Evolutionary conservation across 1,140 invertebrate species (phyloP), one percentile per base, ranked within the genome.

Genomic region (Lineus longissimus): DNA sequence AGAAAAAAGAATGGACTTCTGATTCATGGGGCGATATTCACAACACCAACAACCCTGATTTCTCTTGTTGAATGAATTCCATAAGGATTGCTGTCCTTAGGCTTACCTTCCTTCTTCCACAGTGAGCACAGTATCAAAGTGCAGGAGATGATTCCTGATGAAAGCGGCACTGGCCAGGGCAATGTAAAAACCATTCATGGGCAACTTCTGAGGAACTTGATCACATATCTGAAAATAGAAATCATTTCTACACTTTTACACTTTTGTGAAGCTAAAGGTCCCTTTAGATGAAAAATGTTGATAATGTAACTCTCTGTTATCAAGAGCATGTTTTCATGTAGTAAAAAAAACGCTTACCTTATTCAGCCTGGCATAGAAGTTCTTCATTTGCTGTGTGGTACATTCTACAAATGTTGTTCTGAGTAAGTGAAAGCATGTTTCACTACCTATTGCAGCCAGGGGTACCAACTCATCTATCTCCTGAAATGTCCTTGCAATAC

Each of bases 111-210:
- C 63, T 13, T 76, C 75, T 17, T 78, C 75, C 17, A 60, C 56
- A 40, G 66, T 59, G 1, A 79, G 67, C 11, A 77, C 70, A 9
- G 60, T 69, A 45, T 79, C 75, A 61, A 68, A 73, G 62, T 77
- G 71, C 6, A 63, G 61, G 6, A 79, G 62, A 55, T 74, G 70
- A 55, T 79, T 77, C 25, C 71, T 64, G n/a, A 77, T 73, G 60
- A 74, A 76, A 4, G 69, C 71, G 55, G 71, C 69, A 59, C 70
- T 76, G 19, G 76, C 73, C 33, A 77, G 51, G 11, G 75, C 65
- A 11, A 73, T 57, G 58, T 76, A 76, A 29, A 76, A 59, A 41
- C 67, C 66, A 45, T 72, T 73, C 58, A 73, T 62, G 17, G 68
- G 66, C 19, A 70, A 30, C 13, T 33, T 33, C 73, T 58, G 72